These are phyloP conservation scores for Sialis fuliginosa DNA, from an alignment of 2,888 invertebrate genomes.

Conservation along the genomic window DNA sequence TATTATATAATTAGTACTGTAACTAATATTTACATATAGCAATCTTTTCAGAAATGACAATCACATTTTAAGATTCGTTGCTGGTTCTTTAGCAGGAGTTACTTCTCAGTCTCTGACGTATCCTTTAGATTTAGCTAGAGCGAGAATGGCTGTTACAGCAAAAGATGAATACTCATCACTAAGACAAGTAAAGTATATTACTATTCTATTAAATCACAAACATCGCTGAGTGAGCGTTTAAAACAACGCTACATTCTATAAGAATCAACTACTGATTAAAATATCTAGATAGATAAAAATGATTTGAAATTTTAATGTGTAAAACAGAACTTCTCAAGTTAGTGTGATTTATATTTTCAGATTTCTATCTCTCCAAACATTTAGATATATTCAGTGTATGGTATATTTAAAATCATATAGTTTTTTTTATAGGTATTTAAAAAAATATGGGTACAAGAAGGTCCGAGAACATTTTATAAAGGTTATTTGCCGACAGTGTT, in stretches of 20 bases:
- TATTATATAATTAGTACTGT: background rate
- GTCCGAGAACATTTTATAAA: constrained; percentile 56
- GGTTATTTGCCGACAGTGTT: constrained; percentile 82
- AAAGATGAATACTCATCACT: constrained; percentile 50
- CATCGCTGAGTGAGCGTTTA: background rate
- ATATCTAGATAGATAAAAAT: too few relatives aligned
- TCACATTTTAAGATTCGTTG: constrained; percentile 47
- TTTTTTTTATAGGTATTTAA: constrained; percentile 31
- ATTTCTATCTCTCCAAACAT: background rate
- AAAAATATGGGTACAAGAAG: constrained; percentile 61
- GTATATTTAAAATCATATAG: background rate
- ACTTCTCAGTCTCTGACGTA: constrained; percentile 91
- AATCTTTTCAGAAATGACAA: constrained; percentile 6
- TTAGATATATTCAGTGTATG: background rate
- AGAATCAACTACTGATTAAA: background rate
- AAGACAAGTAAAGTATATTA: constrained; percentile 27
- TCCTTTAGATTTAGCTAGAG: constrained; percentile 90
- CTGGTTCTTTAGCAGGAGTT: constrained; percentile 89
- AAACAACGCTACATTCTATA: background rate
- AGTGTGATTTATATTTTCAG: background rate
- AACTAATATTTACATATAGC: background rate
- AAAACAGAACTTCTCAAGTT: background rate
- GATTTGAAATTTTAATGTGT: background rate
- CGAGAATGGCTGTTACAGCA: constrained; percentile 89
- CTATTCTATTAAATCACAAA: background rate